phyloP scores from a whole-genome alignment of 2,888 invertebrate genomes.

The Drosophila paracracens region DNA sequence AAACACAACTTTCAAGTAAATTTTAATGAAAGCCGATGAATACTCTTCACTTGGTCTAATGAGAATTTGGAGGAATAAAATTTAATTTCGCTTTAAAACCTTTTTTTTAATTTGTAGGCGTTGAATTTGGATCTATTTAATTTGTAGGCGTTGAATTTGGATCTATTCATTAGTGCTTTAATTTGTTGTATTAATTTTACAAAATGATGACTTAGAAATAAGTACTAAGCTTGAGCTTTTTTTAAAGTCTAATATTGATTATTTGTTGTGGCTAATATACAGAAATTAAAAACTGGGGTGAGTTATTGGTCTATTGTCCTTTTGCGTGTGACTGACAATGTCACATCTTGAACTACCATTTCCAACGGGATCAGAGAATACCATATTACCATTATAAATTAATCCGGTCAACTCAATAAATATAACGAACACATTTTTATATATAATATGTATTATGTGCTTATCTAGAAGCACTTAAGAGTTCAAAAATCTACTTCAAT shows the following conservation, averaged over 20 bases:
- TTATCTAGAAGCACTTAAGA: neutral
- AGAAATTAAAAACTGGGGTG: no score
- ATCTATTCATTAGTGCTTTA: neutral
- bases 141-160: neutral
- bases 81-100: neutral
- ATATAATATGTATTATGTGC: neutral
- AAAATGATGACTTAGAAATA: no score
- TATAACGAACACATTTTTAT: neutral
- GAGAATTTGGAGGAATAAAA: neutral
- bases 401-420: neutral
- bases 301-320: no score
- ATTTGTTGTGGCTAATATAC: neutral
- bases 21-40: neutral
- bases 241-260: neutral
- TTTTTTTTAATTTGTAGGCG: neutral
- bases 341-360: no score
- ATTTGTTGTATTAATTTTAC: neutral
- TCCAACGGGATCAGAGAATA: neutral
- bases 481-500: conserved; percentile 41
- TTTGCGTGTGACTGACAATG: no score
- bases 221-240: neutral
- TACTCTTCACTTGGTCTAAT: neutral
- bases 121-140: neutral
- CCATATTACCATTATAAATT: neutral
- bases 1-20: neutral